phyloP scores from a whole-genome alignment of 2,888 invertebrate genomes.

The Pyrrhosoma nymphula region DNA sequence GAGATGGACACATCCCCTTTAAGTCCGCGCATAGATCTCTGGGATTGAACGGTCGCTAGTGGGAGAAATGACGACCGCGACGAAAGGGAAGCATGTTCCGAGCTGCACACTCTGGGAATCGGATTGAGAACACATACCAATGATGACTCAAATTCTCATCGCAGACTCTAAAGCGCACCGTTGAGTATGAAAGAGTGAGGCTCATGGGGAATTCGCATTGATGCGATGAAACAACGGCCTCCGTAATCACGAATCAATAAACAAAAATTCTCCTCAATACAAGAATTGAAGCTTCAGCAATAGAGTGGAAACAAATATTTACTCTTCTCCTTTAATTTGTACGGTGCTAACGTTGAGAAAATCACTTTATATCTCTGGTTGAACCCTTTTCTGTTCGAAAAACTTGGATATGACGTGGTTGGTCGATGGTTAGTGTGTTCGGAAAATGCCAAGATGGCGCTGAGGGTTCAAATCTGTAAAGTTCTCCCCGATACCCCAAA shows the following conservation, averaged over 20 bases:
- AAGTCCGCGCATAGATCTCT: conserved; percentile 38
- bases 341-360: neutral
- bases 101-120: neutral
- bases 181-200: neutral
- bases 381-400: too few relatives aligned
- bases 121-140: conserved; percentile 5
- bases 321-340: too few relatives aligned
- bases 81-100: neutral
- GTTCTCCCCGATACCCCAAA: too few relatives aligned
- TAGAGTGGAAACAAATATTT: neutral
- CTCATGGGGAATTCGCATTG: neutral
- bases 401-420: too few relatives aligned
- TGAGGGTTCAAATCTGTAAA: too few relatives aligned
- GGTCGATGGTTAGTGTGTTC: too few relatives aligned
- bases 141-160: conserved; percentile 22
- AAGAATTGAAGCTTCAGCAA: neutral
- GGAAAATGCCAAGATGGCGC: too few relatives aligned
- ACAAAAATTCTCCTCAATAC: neutral
- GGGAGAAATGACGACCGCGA: neutral
- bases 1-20: conserved; percentile 50
- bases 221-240: neutral
- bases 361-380: neutral
- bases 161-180: neutral
- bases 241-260: neutral
- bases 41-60: conserved; percentile 10